Evolutionary conservation across 2,113 vertebrate species (phyloP), one percentile per base, ranked within the genome.

Genomic region (Notarius quadriscutis): DNA sequence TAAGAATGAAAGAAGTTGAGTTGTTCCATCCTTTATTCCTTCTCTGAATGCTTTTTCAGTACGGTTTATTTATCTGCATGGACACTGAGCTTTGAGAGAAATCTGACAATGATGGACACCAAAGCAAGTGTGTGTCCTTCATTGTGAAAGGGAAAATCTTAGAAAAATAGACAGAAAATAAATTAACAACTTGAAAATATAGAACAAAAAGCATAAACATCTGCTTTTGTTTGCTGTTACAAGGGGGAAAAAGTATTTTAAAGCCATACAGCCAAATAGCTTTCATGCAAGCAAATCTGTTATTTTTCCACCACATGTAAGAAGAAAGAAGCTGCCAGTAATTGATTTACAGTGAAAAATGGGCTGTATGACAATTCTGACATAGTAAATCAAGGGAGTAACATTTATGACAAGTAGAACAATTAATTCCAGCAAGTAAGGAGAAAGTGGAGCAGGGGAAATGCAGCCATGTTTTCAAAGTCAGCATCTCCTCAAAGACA

Each of bases 401-500:
- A 88, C 83, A 86, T 85, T 89, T 50, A 15, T 90, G 91, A 92
- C 91, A 93, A 41, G 86, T 8, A 55, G 89, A 88, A 89, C 86
- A 91, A 87, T 89, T 72, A 72, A 88, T 91, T 89, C 88, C 34
- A 53, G 86, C 84, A 34, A 82, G 83, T 88, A 30, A 71, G 50
- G 83, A 62, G 83, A 57, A 72, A 82, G 84, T 71, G 72, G 83
- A 69, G 84, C 67, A 58, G 87, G 77, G 84, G 87, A 88, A 77
- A 87, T 87, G 89, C 84, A 85, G 90, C 67, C 71, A 25, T 86
- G 91, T 87, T 93, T 92, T 90, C 88, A 89, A 62, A 93, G 92
- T 92, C 94, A 90, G 91, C 77, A 91, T 95, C 94, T 95, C 94
- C 89, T 88, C 90, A 91, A 92, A 94, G 92, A 87, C 89, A 82